Percentiles rank a stretch among this genome's conserved stretches.
phyloP scores from a whole-genome alignment of 2,797 vertebrate species.

The Mormyrus hasselquistii region DNA sequence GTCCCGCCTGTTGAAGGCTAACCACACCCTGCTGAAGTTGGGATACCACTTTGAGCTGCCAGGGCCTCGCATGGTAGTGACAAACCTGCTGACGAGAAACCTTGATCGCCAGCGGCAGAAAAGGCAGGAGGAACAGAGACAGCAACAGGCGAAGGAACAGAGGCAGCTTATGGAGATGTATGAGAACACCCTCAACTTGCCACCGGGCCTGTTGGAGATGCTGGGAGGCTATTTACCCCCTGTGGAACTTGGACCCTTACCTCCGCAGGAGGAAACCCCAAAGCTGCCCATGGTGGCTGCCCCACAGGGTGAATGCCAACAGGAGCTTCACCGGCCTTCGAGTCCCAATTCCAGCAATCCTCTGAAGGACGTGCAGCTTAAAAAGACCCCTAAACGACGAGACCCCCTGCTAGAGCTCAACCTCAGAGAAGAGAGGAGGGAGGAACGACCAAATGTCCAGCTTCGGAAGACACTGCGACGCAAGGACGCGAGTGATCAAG shows the following conservation, averaged over 20 bases:
- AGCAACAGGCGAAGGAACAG: constrained; percentile 78
- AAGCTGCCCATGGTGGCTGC: constrained; percentile 8
- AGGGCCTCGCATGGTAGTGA: constrained; percentile 95
- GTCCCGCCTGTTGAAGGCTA: constrained; percentile 86
- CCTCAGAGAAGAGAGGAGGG: constrained; percentile 43
- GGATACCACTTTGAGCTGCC: constrained; percentile 94
- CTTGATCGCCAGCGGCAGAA: constrained; percentile 85
- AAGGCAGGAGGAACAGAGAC: constrained; percentile 81
- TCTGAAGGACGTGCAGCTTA: constrained; percentile 72
- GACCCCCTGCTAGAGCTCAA: constrained; percentile 60
- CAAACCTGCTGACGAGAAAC: constrained; percentile 89
- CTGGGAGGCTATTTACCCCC: constrained; percentile 71
- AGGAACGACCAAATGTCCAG: constrained; percentile 47
- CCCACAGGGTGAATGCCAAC: constrained; percentile 23
- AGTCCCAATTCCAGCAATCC: constrained; percentile 44
- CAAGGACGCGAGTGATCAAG: constrained; percentile 36
- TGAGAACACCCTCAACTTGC: constrained; percentile 76
- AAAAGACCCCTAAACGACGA: constrained; percentile 64
- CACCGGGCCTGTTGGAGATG: constrained; percentile 80
- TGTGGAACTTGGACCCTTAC: constrained; percentile 48
- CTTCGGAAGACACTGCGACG: constrained; percentile 53
- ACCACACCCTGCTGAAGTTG: constrained; percentile 89
- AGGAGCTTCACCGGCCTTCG: constrained; percentile 30
- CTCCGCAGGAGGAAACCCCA: constrained; percentile 14
- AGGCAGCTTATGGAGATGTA: constrained; percentile 75